Conservation (phyloP, 2,113 vertebrate species). For the Brachyhypopomus occidentalis region DNA sequence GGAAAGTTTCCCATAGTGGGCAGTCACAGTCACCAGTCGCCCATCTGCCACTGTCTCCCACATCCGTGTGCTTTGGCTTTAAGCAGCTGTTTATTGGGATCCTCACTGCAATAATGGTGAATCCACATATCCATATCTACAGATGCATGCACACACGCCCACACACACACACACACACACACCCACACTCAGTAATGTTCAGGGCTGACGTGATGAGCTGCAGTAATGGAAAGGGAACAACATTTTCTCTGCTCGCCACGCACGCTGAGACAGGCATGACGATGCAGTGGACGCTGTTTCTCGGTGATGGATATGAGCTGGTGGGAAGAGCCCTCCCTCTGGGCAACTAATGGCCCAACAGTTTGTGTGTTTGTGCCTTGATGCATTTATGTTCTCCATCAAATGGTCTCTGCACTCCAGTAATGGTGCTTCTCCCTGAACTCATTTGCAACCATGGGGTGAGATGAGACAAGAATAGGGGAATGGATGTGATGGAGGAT, state of each 20-base stretch:
- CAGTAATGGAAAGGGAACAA: conserved; percentile 46
- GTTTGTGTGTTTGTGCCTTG: conserved; percentile 58
- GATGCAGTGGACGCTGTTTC: conserved; percentile 47
- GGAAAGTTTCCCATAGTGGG: conserved; percentile 21
- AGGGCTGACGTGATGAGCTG: conserved; percentile 42
- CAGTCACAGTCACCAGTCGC: conserved; percentile 36
- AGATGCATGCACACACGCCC: neutral
- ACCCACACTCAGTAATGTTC: conserved; percentile 30
- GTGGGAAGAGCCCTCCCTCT: conserved; percentile 54
- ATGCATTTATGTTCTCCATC: conserved; percentile 56
- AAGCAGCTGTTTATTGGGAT: conserved; percentile 33
- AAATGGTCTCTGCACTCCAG: conserved; percentile 48
- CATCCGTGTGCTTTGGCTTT: conserved; percentile 27
- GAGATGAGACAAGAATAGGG: conserved; percentile 19
- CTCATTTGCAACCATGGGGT: conserved; percentile 50
- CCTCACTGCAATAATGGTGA: conserved; percentile 30
- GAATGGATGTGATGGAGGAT: neutral
- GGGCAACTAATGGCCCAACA: conserved; percentile 54
- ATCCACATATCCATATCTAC: neutral
- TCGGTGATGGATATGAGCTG: conserved; percentile 52
- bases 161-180: conserved; percentile 16
- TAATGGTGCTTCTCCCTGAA: conserved; percentile 48
- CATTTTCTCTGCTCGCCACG: conserved; percentile 36
- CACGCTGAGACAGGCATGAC: conserved; percentile 37
- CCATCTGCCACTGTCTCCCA: conserved; percentile 41